Evolutionary conservation across 2,888 invertebrate species (phyloP).

Genomic region (Microctonus aethiopoides): DNA sequence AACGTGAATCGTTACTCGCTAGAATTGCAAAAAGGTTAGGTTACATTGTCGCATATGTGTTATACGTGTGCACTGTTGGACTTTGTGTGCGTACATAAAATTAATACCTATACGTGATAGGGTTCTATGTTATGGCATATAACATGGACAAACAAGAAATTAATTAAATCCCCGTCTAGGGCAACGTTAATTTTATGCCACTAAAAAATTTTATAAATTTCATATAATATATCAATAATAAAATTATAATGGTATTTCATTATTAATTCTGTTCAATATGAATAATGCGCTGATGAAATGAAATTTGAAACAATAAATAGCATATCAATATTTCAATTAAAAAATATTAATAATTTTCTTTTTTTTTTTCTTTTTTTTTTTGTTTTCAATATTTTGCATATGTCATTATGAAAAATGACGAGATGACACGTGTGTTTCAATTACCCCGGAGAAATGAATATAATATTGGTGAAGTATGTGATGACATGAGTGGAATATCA

Average conservation of each 20-base stretch:
- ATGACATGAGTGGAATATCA: neutral
- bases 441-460: neutral
- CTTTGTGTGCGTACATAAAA: neutral
- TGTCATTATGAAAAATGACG: neutral
- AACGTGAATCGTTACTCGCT: conserved; percentile 1
- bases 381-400: neutral
- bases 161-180: neutral
- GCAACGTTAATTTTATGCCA: neutral
- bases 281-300: neutral
- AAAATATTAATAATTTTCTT: too few species aligned
- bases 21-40: conserved; percentile 29
- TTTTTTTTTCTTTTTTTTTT: neutral
- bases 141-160: neutral
- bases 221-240: neutral
- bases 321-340: too few species aligned
- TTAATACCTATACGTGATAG: neutral
- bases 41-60: neutral
- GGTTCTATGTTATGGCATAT: neutral
- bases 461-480: neutral
- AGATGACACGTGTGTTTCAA: neutral
- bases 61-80: neutral
- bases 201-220: neutral
- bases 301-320: neutral
- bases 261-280: neutral
- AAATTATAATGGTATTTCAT: too few species aligned